Evolutionary conservation across 2,113 vertebrate species (phyloP).

Genomic region (Lathamus discolor): DNA sequence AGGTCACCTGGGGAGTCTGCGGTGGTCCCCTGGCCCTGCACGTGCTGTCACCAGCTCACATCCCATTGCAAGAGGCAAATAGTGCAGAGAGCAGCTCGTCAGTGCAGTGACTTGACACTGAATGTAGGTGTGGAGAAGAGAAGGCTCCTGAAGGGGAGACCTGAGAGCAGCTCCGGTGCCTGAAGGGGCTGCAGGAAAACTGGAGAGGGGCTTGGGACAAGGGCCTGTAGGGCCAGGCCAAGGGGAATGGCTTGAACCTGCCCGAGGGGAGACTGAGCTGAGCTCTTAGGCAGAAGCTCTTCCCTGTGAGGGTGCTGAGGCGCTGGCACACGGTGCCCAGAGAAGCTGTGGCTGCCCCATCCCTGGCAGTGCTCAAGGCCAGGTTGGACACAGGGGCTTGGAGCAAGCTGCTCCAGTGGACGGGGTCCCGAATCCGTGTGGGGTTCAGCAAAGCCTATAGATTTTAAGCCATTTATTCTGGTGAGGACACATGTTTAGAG

Average conservation of each 20-base stretch:
- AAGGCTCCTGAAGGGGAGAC: background rate
- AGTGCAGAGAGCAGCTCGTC: background rate
- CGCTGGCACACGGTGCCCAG: too few species aligned
- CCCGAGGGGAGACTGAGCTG: too few species aligned
- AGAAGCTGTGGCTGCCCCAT: too few species aligned
- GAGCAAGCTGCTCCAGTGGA: rapidly evolving
- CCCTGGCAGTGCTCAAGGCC: too few species aligned
- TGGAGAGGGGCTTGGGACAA: too few species aligned
- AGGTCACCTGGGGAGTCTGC: too few species aligned
- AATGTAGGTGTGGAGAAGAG: background rate
- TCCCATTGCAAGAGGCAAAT: background rate
- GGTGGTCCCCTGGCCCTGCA: background rate
- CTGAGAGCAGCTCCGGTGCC: background rate
- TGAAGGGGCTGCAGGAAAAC: background rate
- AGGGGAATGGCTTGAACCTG: too few species aligned
- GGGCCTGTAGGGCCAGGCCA: too few species aligned
- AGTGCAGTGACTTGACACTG: rapidly evolving
- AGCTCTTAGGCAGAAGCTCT: too few species aligned
- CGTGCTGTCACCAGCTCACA: rapidly evolving
- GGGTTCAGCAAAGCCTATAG: background rate
- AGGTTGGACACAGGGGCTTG: background rate
- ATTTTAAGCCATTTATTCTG: rapidly evolving
- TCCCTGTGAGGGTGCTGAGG: too few species aligned
- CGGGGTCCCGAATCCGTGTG: background rate
- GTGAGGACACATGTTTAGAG: background rate